Conservation (phyloP, 2,888 invertebrate species). For the Hemistola chrysoprasaria region DNA sequence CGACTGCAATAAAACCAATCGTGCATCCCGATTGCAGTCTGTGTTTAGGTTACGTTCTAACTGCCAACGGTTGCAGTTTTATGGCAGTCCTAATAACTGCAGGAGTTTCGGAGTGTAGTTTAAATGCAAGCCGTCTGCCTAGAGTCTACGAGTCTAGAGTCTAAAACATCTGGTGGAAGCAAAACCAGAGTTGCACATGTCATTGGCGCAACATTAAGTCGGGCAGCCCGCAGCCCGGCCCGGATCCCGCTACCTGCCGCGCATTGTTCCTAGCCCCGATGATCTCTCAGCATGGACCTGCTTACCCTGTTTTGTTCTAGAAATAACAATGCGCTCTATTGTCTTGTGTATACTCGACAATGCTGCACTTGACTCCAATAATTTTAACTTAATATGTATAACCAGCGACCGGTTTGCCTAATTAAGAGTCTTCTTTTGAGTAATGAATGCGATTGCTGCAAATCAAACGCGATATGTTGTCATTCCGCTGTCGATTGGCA, state of each 20-base stretch:
- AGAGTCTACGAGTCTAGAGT: no score
- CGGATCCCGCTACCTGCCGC: constrained; percentile 72
- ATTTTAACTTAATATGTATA: constrained; percentile 37
- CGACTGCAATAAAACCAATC: no score
- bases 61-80: no score
- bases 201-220: constrained; percentile 39
- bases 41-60: no score
- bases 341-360: constrained; percentile 52
- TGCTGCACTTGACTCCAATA: constrained; percentile 49
- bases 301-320: constrained; percentile 62
- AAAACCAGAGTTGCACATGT: constrained; percentile 60
- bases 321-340: constrained; percentile 56
- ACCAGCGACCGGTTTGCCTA: constrained; percentile 29
- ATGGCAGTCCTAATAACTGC: no score
- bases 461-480: constrained; percentile 39
- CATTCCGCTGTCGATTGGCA: constrained; percentile 41
- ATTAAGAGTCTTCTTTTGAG: constrained; percentile 32
- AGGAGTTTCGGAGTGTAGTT: no score
- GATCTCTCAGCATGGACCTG: constrained; percentile 51
- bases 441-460: constrained; percentile 42
- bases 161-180: constrained; percentile 53
- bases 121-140: no score
- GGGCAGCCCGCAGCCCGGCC: no score
- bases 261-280: constrained; percentile 57
- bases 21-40: no score